Percentiles rank a stretch among this genome's conserved stretches.
Conservation (phyloP, 2,888 invertebrate genomes). For the Patella ulyssiponensis region DNA sequence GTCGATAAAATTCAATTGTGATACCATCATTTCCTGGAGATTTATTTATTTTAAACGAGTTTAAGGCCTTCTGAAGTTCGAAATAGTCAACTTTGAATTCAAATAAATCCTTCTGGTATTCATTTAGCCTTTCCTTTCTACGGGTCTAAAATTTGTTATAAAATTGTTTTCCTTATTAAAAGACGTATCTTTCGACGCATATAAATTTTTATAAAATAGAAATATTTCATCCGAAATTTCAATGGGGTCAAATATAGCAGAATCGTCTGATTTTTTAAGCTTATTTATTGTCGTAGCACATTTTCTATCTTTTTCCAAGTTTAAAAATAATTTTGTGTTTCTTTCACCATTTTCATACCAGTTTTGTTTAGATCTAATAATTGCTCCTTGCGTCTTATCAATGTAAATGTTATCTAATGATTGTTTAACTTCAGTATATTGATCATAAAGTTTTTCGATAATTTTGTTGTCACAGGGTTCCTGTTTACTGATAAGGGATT, state of each 20-base stretch:
- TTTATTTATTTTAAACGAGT: not conserved
- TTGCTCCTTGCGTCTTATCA: not conserved
- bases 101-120: not conserved
- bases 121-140: not conserved
- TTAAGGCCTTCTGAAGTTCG: not conserved
- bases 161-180: not conserved
- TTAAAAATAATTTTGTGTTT: constrained; percentile 1
- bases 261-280: not conserved
- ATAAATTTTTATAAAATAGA: constrained; percentile 1
- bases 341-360: not conserved
- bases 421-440: constrained; percentile 1
- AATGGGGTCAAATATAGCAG: not conserved
- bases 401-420: not conserved
- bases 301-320: not conserved
- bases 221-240: not conserved
- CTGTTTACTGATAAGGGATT: not conserved
- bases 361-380: not conserved
- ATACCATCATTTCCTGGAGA: constrained; percentile 2
- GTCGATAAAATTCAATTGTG: not conserved
- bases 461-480: not conserved
- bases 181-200: not conserved
- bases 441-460: not conserved
- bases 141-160: not conserved
- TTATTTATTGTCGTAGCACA: not conserved
- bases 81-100: constrained; percentile 4